These are phyloP conservation scores for Saccostrea cuccullata DNA, from an alignment of 1,140 invertebrate genomes.

Conservation along the genomic window DNA sequence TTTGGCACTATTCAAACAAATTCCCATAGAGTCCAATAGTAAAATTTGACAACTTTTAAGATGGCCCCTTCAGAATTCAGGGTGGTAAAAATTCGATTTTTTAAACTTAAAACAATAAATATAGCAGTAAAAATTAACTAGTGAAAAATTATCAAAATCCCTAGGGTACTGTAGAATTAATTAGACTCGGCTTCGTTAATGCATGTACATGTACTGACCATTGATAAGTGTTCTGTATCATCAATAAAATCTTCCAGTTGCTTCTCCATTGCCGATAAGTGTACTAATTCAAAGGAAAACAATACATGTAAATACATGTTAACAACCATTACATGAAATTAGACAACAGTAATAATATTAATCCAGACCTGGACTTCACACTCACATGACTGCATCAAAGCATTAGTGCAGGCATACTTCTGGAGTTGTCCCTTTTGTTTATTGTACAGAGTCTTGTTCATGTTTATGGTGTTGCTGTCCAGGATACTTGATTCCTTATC, in stretches of 20 bases:
- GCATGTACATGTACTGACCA: neutral
- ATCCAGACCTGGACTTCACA: neutral
- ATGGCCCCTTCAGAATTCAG: too few relatives aligned
- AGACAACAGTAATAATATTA: neutral
- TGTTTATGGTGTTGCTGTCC: conserved; percentile 12
- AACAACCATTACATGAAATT: neutral
- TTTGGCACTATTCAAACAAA: too few relatives aligned
- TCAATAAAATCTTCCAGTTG: conserved; percentile 39
- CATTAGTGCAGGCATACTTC: conserved; percentile 92
- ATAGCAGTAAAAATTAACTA: too few relatives aligned
- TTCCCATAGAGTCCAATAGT: too few relatives aligned
- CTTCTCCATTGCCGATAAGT: conserved; percentile 33
- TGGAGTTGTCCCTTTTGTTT: conserved; percentile 79
- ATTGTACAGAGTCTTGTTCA: conserved; percentile 48
- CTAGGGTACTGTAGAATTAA: too few relatives aligned
- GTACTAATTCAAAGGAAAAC: neutral
- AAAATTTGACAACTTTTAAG: too few relatives aligned
- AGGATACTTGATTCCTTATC: conserved; percentile 17
- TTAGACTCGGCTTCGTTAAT: too few relatives aligned
- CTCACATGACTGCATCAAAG: conserved; percentile 87
- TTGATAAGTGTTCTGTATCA: conserved; percentile 31
- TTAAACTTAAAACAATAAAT: too few relatives aligned
- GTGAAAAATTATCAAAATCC: too few relatives aligned
- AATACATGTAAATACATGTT: neutral
- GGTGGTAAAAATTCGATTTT: too few relatives aligned